phyloP scores from a whole-genome alignment of 2,113 vertebrate species.

The Tichodroma muraria region DNA sequence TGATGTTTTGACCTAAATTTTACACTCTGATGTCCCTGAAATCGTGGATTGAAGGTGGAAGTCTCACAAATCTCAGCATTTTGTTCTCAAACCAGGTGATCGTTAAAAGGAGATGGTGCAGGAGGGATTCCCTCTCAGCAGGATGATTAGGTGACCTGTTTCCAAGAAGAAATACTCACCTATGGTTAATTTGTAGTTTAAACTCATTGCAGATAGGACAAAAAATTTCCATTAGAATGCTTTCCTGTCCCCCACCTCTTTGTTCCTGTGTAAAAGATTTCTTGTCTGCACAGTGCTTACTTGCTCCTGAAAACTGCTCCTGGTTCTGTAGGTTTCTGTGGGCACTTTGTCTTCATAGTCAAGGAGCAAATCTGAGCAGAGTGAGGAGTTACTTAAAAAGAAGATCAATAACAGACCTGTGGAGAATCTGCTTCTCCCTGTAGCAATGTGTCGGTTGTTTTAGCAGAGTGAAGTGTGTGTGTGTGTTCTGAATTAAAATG shows the following conservation, averaged over 20 bases:
- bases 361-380: background rate
- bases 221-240: background rate
- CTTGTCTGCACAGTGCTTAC: background rate
- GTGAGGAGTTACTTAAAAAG: background rate
- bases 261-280: background rate
- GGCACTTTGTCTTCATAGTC: background rate
- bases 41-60: background rate
- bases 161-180: background rate
- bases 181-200: background rate
- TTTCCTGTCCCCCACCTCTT: background rate
- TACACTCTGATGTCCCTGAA: background rate
- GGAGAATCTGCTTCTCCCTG: background rate
- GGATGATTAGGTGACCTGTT: background rate
- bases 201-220: background rate
- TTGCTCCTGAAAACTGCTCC: background rate
- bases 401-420: background rate
- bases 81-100: background rate
- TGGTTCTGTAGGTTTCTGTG: background rate
- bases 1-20: background rate
- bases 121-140: background rate
- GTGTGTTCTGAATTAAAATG: background rate
- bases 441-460: background rate
- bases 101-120: background rate
- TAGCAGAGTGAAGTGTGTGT: background rate
- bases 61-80: background rate